These are phyloP conservation scores for Dioctria linearis DNA, from an alignment of 2,888 invertebrate genomes.

Conservation along the genomic window DNA sequence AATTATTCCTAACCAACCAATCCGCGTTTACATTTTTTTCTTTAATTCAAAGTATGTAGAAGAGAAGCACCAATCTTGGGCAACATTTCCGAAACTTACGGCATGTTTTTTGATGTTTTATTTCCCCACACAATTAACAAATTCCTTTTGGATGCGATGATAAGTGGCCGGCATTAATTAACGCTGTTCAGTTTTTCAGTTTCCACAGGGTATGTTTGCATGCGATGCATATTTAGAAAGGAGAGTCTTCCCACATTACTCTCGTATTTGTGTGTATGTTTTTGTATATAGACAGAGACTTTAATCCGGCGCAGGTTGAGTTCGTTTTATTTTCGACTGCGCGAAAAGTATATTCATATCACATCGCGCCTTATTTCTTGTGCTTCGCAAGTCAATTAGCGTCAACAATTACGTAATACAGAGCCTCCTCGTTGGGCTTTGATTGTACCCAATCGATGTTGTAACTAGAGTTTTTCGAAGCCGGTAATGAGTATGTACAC, in stretches of 20 bases:
- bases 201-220: neutral
- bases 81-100: no score
- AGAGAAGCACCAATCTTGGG: no score
- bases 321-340: conserved; percentile 34
- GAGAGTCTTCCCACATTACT: neutral
- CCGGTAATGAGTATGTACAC: conserved; percentile 43
- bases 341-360: conserved; percentile 39
- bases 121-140: neutral
- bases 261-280: neutral
- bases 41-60: no score
- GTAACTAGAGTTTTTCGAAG: conserved; percentile 41
- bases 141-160: neutral
- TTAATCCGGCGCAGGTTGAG: neutral
- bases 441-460: conserved; percentile 50
- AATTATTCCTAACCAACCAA: no score
- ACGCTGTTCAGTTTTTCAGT: neutral
- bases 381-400: conserved; percentile 52
- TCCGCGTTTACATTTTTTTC: no score
- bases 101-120: neutral
- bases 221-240: neutral
- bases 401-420: conserved; percentile 37
- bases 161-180: conserved; percentile 2
- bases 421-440: conserved; percentile 16
- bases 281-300: no score
- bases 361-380: conserved; percentile 50